Evolutionary conservation across 2,113 vertebrate genomes (phyloP), one percentile per base, ranked within the genome.

Genomic region (Recurvirostra avosetta): DNA sequence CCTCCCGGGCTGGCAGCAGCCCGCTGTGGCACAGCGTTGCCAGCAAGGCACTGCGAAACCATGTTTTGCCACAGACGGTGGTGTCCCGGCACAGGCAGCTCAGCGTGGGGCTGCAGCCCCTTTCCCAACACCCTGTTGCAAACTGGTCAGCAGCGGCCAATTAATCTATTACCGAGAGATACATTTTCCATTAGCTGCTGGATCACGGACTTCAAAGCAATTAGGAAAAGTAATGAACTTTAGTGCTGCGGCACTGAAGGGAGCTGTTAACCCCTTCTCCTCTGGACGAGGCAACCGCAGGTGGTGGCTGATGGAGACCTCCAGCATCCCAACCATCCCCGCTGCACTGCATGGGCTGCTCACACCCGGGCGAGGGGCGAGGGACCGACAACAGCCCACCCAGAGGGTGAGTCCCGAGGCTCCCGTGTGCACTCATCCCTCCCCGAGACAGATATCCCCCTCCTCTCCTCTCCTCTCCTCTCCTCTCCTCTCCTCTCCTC

Each of bases 221-320:
- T 98, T 96, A 97, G 94, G 93, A 49, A 50, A 95, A 32, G 47
- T 96, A 96, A 97, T 95, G 95, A 96, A 97, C 91, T 95, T 76
- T 29, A 94, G 76, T 23, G 67, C 94, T 75, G 94, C 23, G 6
- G 92, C 67, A n/a, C 14, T 4, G 77, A 72, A 74, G 73, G 82
- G 50, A 88, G 82, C 55, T 3, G 11, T 95, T 97, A 96, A 96
- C 94, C 63, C 94, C 16, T 83, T 78, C 65, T 36, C 11, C 80
- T 36, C 94, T 0, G 8, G 19, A 62, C 2, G 1, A 80, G 59
- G 36, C 15, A 6, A 8, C 23, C 6, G 18, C 22, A 30, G 8
- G 13, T 1, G 36, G 14, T 8, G 58, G 13, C 12, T 1, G 7
- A 11, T 5, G 62, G 16, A n/a, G 38, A 55, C 32, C 12, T 78